phyloP scores from a whole-genome alignment of 1,140 invertebrate species.

The Pachypeltis micranthus region DNA sequence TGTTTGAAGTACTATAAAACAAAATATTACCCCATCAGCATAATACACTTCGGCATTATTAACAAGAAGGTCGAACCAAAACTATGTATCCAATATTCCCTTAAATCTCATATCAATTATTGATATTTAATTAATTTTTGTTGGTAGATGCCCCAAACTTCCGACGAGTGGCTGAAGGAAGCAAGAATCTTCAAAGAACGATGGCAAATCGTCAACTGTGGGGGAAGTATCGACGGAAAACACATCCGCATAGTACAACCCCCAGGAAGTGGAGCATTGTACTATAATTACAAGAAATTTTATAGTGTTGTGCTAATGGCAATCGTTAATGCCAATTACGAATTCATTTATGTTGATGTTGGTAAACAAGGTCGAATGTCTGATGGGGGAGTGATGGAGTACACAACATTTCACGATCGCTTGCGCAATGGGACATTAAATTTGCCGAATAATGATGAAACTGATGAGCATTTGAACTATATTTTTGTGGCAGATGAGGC shows the following conservation, averaged over 20 bases:
- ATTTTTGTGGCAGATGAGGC: slow-evolving; percentile 40
- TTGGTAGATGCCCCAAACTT: too few species aligned
- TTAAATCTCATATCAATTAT: too few species aligned
- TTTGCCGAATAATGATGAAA: slow-evolving; percentile 27
- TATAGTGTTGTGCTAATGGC: slow-evolving; percentile 37
- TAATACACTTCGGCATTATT: too few species aligned
- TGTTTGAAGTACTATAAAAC: too few species aligned
- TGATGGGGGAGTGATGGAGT: slow-evolving; percentile 29
- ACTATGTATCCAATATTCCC: too few species aligned
- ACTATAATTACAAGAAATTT: slow-evolving; percentile 36
- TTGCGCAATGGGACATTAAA: slow-evolving; percentile 22
- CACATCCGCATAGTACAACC: slow-evolving; percentile 36
- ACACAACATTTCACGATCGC: slow-evolving; percentile 15
- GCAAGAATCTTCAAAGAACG: slow-evolving; percentile 27
- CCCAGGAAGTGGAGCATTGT: slow-evolving; percentile 30
- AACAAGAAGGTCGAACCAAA: too few species aligned
- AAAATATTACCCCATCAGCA: too few species aligned
- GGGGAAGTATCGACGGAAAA: slow-evolving; percentile 34
- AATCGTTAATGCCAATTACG: slow-evolving; percentile 35
- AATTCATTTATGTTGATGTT: slow-evolving; percentile 35
- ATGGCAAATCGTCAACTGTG: slow-evolving; percentile 33
- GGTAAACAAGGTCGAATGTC: slow-evolving; percentile 35
- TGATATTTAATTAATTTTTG: too few species aligned
- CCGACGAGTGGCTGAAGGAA: slow-evolving; percentile 28
- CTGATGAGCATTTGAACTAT: slow-evolving; percentile 21